Evolutionary conservation across 2,113 vertebrate genomes (phyloP).

Genomic region (Diglossa brunneiventris): DNA sequence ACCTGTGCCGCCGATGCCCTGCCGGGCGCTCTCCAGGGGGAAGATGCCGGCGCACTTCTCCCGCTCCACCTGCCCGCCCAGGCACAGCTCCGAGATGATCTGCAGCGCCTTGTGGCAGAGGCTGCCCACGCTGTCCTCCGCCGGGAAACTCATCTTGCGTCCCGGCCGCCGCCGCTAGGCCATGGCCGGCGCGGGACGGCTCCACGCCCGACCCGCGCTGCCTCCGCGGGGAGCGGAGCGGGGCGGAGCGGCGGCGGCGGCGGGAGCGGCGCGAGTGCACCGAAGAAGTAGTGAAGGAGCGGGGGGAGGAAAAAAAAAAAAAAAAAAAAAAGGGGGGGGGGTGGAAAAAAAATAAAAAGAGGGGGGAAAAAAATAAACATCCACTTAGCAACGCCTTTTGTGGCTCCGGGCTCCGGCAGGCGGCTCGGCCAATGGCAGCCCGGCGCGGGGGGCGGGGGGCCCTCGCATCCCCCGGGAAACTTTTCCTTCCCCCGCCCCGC

Average conservation of each 20-base stretch:
- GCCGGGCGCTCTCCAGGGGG: conserved; percentile 79
- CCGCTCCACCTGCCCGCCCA: conserved; percentile 88
- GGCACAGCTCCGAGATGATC: conserved; percentile 93
- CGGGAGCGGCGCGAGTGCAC: not conserved
- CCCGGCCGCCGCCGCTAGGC: conserved; percentile 67
- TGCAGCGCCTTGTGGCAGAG: conserved; percentile 93
- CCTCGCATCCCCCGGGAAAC: not conserved
- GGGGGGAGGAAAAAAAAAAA: too few relatives aligned
- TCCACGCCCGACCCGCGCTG: conserved; percentile 14
- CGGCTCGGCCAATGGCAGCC: conserved; percentile 64
- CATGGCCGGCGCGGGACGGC: conserved; percentile 72
- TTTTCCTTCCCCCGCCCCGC: not conserved
- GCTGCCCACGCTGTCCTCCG: conserved; percentile 86
- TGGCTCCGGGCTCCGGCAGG: conserved; percentile 21
- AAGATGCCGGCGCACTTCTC: conserved; percentile 93
- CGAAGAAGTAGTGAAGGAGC: too few relatives aligned
- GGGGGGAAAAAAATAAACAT: not conserved
- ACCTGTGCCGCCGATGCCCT: conserved; percentile 88
- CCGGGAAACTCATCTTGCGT: conserved; percentile 80
- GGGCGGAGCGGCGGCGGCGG: not conserved
- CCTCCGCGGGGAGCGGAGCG: not conserved
- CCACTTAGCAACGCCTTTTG: conserved; percentile 51
- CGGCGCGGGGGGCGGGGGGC: not conserved
- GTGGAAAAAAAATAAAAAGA: not conserved
- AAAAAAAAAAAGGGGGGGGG: too few relatives aligned